Percentiles rank a stretch among this genome's conserved stretches.
These are phyloP conservation scores for Amyelois transitella DNA, from an alignment of 1,140 invertebrate species.

Conservation along the genomic window DNA sequence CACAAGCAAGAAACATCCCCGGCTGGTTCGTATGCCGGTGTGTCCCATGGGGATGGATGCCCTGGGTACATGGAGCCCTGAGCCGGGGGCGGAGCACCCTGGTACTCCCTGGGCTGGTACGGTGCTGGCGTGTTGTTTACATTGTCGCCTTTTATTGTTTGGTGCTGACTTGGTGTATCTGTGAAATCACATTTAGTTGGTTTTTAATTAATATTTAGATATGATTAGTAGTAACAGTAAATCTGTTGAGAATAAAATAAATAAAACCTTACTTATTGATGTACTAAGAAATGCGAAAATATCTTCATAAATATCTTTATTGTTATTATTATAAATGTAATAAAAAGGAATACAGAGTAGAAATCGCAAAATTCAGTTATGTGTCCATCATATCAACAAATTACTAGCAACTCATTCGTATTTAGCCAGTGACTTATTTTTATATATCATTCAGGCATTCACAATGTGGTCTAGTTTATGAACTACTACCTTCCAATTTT, in stretches of 20 bases:
- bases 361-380: too few species aligned
- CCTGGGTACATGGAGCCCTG: conserved; percentile 48
- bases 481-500: too few species aligned
- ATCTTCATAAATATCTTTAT: too few species aligned
- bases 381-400: too few species aligned
- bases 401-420: too few species aligned
- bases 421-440: too few species aligned
- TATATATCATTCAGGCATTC: too few species aligned
- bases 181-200: conserved; percentile 36
- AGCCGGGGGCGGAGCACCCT: conserved; percentile 33
- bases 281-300: too few species aligned
- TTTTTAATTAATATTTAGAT: neutral
- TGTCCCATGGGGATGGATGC: conserved; percentile 52
- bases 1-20: conserved; percentile 71
- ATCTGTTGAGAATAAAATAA: neutral
- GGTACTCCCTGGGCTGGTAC: conserved; percentile 46
- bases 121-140: conserved; percentile 71
- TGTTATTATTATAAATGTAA: too few species aligned
- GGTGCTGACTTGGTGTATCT: conserved; percentile 64
- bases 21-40: conserved; percentile 63
- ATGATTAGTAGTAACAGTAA: neutral
- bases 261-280: neutral
- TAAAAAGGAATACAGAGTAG: too few species aligned
- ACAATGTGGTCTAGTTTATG: too few species aligned
- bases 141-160: conserved; percentile 71